phyloP scores from a whole-genome alignment of 2,888 invertebrate genomes.

The Cataglyphis livida region DNA sequence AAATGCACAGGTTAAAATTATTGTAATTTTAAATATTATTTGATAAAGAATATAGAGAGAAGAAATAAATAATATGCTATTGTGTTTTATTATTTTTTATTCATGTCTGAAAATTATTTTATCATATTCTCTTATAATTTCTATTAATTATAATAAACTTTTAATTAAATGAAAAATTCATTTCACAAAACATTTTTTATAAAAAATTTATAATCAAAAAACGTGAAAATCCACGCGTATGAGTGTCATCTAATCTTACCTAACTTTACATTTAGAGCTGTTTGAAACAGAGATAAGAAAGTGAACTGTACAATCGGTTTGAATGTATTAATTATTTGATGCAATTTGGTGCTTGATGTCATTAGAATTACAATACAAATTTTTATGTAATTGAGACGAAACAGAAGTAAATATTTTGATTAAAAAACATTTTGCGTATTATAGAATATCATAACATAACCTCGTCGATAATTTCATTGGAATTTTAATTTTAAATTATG shows the following conservation, averaged over 20 bases:
- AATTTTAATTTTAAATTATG: neutral
- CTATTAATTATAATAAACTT: no score
- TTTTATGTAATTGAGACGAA: neutral
- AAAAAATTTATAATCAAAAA: no score
- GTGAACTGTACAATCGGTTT: neutral
- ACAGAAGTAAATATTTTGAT: neutral
- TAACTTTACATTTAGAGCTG: no score
- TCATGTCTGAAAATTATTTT: no score
- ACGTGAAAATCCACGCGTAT: no score
- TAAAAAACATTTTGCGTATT: neutral
- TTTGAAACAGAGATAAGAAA: neutral
- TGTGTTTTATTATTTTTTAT: no score
- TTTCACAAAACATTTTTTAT: no score
- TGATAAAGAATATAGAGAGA: neutral
- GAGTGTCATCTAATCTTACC: no score
- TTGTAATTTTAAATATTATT: conserved; percentile 13
- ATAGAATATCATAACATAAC: neutral
- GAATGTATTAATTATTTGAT: neutral
- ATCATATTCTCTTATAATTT: no score
- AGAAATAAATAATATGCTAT: neutral
- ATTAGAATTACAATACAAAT: neutral
- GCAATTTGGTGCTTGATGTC: neutral
- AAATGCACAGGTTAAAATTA: neutral
- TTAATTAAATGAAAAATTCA: no score
- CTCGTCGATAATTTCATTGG: neutral